Conservation (phyloP, 2,888 invertebrate genomes). For the Oscheius sp. region DNA sequence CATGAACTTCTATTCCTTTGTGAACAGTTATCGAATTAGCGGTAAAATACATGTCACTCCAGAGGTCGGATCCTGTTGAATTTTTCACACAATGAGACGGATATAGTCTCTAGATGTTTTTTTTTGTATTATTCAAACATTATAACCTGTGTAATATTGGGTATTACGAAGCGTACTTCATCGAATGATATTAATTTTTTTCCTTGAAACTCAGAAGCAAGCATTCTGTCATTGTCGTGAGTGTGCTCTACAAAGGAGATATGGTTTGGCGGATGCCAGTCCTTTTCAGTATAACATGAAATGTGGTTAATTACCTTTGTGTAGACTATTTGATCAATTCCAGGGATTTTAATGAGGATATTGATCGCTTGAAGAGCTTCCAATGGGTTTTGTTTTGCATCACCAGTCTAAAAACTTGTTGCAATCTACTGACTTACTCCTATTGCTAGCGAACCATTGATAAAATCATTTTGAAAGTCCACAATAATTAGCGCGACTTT, state of each 20-base stretch:
- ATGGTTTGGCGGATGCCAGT: slow-evolving; percentile 96
- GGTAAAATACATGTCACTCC: slow-evolving; percentile 78
- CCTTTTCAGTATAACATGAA: slow-evolving; percentile 71
- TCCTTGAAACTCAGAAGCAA: slow-evolving; percentile 50
- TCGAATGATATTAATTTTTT: slow-evolving; percentile 78
- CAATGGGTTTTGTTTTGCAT: slow-evolving; percentile 61
- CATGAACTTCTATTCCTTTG: slow-evolving; percentile 87
- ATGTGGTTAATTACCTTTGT: slow-evolving; percentile 75
- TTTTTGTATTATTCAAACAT: not conserved
- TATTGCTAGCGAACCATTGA: slow-evolving; percentile 90
- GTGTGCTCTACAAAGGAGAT: slow-evolving; percentile 92
- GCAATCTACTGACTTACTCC: slow-evolving; percentile 72
- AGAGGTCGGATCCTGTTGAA: slow-evolving; percentile 91
- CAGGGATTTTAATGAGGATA: slow-evolving; percentile 43
- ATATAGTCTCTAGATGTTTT: slow-evolving; percentile 80
- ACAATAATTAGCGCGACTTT: slow-evolving; percentile 84
- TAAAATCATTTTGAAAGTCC: slow-evolving; percentile 98
- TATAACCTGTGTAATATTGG: slow-evolving; percentile 65
- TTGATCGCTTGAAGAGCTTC: slow-evolving; percentile 62
- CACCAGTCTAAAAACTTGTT: slow-evolving; percentile 53
- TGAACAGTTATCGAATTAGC: slow-evolving; percentile 50
- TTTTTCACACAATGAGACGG: slow-evolving; percentile 94
- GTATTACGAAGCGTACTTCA: slow-evolving; percentile 89
- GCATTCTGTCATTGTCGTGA: slow-evolving; percentile 54
- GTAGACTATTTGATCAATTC: slow-evolving; percentile 75